Base-by-base conservation (phyloP, 2,888 invertebrate species). In the Isoperla grammatica region DNA sequence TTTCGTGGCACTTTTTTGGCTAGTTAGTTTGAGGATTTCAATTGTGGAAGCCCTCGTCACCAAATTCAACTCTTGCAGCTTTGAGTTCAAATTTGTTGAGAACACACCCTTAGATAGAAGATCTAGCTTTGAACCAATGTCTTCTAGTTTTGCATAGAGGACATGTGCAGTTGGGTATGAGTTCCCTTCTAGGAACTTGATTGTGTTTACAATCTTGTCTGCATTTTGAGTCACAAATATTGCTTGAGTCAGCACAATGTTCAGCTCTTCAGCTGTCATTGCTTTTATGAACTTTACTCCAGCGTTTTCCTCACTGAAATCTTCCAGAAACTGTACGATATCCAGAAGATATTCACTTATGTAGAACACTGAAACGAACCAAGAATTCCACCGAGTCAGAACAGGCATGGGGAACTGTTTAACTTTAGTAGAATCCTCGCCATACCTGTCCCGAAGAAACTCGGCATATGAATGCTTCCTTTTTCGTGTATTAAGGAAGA, bases 301-400 rank as follows among this genome's bases (percentile, higher is more conserved):
- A 20, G 54, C 37, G 20, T 43, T 59, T 11, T 43, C 23, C 17
- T 56, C 54, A 20, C 12, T 17, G 13, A 54, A 17, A 15, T 56
- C 20, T 19, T 57, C 37, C 49, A 57, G 11, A 22, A 22, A 39
- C n/a, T 49, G 17, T 17, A 22, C 40, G 19, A 50, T 29, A 29
- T 57, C 49, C 17, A 22, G 13, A n/a, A 61, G 17, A 22, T 57
- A 49, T 29, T 61, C 61, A 19, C 29, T 39, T 8, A 61, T 8
- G 43, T 61, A 50, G 5, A 40, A 20, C 12, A 42, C 58, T 35
- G 54, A 45, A 23, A 45, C 43, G 39, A 61, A 55, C 61, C 61
- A 61, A 6, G 46, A 59, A 15, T 59, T 59, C 61, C 61, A 59
- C 20, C 58, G 15, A 6, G 58, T 59, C 22, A 59, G 19, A 15